Percentiles rank a stretch among this genome's conserved stretches.
Conservation (phyloP, 2,797 vertebrate species). For the Parauchenoglanis ngamensis region DNA sequence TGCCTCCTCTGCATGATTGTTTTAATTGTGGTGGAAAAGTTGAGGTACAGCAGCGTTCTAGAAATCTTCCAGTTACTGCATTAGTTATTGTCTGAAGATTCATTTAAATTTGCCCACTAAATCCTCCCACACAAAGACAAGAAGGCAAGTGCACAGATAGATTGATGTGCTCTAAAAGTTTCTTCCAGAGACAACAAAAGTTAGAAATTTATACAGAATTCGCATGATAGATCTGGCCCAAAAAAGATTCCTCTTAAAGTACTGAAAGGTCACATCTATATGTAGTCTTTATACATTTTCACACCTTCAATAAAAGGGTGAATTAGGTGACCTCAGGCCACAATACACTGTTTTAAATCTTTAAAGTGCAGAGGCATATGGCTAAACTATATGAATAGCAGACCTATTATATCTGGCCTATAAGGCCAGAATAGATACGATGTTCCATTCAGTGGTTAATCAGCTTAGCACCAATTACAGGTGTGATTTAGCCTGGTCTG, state of each 20-base stretch:
- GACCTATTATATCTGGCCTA: no score
- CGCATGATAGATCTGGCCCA: not conserved
- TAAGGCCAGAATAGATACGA: conserved; percentile 18
- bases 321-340: not conserved
- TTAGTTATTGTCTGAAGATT: conserved; percentile 35
- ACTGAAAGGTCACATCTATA: conserved; percentile 22
- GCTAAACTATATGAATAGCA: conserved; percentile 5
- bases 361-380: not conserved
- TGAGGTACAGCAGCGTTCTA: conserved; percentile 28
- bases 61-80: conserved; percentile 32
- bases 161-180: conserved; percentile 30
- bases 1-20: conserved; percentile 26
- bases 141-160: conserved; percentile 42
- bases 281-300: conserved; percentile 1
- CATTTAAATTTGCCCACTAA: conserved; percentile 45
- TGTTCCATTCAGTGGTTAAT: conserved; percentile 40
- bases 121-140: conserved; percentile 44
- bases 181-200: conserved; percentile 38
- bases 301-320: conserved; percentile 5
- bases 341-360: conserved; percentile 3
- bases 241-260: conserved; percentile 7
- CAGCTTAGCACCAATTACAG: conserved; percentile 68
- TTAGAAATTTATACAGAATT: conserved; percentile 2
- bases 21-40: conserved; percentile 51
- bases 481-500: conserved; percentile 63